These are phyloP conservation scores for Brachylomia viminalis DNA, from an alignment of 2,888 invertebrate species.

Conservation along the genomic window DNA sequence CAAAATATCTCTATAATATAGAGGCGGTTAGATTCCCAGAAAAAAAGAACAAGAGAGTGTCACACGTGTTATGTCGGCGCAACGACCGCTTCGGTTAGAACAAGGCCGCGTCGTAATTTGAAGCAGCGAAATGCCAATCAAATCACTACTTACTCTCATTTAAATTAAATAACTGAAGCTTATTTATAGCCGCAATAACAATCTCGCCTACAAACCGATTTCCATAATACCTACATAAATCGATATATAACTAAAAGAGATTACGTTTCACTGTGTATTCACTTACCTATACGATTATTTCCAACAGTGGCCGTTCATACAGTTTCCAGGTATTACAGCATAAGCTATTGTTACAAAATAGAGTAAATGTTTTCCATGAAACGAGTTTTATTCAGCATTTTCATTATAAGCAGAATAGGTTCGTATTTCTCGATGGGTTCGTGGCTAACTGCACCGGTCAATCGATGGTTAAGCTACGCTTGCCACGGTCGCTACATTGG, in stretches of 20 bases:
- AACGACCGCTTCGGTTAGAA: too few species aligned
- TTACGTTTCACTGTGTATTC: constrained; percentile 49
- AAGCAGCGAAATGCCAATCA: not conserved
- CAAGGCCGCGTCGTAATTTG: not conserved
- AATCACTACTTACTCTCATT: not conserved
- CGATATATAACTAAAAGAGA: constrained; percentile 25
- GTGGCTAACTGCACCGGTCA: not conserved
- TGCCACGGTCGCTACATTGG: too few species aligned
- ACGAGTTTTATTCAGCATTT: constrained; percentile 30
- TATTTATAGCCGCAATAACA: not conserved
- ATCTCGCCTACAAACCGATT: not conserved
- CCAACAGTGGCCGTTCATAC: constrained; percentile 15
- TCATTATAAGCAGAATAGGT: constrained; percentile 32
- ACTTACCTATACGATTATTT: constrained; percentile 51
- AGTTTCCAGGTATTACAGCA: constrained; percentile 54
- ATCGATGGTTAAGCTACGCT: too few species aligned
- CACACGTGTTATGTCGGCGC: too few species aligned
- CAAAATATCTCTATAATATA: too few species aligned
- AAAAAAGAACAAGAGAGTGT: too few species aligned
- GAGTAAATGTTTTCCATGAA: constrained; percentile 54
- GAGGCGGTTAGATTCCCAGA: too few species aligned
- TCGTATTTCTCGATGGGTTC: constrained; percentile 1
- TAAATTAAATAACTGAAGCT: not conserved
- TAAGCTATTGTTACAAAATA: constrained; percentile 40
- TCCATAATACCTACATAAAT: constrained; percentile 27